phyloP scores from a whole-genome alignment of 2,797 vertebrate genomes.

The Urosaurus nigricauda region DNA sequence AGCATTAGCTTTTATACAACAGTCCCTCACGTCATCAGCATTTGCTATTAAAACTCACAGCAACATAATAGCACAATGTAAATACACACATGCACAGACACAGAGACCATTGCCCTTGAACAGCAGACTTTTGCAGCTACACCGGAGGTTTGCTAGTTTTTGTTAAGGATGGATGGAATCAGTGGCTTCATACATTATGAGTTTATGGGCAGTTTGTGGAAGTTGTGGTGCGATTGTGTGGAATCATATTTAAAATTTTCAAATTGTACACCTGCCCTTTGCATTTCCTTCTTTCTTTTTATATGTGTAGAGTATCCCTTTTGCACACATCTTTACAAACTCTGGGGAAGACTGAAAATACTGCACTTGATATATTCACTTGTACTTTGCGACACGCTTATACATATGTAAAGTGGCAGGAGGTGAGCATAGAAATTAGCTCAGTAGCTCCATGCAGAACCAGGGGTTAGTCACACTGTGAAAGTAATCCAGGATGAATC shows the following conservation, averaged over 20 bases:
- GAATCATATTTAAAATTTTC: constrained; percentile 5
- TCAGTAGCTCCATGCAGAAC: background rate
- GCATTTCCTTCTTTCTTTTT: background rate
- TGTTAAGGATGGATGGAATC: background rate
- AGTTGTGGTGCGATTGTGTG: background rate
- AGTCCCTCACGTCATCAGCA: background rate
- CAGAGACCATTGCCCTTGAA: background rate
- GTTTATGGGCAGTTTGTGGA: background rate
- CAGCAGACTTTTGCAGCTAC: background rate
- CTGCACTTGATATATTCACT: background rate
- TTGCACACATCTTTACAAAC: background rate
- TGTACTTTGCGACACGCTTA: background rate
- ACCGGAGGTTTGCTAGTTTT: background rate
- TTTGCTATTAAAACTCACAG: background rate
- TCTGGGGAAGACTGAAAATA: background rate
- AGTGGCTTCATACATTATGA: background rate
- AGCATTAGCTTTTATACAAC: background rate
- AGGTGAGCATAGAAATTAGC: background rate
- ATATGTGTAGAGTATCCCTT: background rate
- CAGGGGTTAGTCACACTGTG: too few relatives aligned
- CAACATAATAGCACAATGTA: background rate
- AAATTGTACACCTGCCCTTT: background rate
- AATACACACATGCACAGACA: too few relatives aligned
- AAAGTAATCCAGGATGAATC: too few relatives aligned
- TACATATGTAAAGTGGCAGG: background rate